These are phyloP conservation scores for Tetramorium parvispinum DNA, from an alignment of 1,140 invertebrate species.

Conservation along the genomic window DNA sequence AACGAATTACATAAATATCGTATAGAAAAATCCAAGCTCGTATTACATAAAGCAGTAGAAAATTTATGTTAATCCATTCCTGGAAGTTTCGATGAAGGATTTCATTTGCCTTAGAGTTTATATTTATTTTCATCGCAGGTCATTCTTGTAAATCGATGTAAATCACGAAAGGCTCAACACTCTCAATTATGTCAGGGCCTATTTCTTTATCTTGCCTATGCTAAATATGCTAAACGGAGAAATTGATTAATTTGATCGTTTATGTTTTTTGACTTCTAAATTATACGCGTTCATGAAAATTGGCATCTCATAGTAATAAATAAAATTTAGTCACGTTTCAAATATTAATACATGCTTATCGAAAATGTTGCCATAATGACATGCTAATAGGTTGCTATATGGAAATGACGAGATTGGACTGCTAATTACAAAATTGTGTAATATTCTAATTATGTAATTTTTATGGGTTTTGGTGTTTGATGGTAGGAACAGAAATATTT, in stretches of 20 bases:
- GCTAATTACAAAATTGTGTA: not conserved
- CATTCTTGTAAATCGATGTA: conserved; percentile 1
- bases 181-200: conserved; percentile 5
- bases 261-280: not conserved
- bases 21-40: not conserved
- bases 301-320: not conserved
- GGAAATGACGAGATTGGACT: conserved; percentile 23
- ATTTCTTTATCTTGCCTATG: conserved; percentile 26
- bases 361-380: not conserved
- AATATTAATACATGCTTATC: not conserved
- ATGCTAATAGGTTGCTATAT: not conserved
- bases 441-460: not conserved
- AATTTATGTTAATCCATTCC: conserved; percentile 15
- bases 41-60: conserved; percentile 24
- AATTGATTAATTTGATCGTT: conserved; percentile 15
- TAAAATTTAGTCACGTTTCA: not conserved
- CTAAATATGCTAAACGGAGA: conserved; percentile 21
- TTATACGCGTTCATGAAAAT: not conserved
- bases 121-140: not conserved
- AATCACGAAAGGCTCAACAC: not conserved
- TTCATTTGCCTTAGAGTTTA: not conserved
- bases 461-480: not conserved
- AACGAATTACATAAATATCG: conserved; percentile 30
- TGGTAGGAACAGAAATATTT: not conserved
- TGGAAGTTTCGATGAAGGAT: not conserved